Evolutionary conservation across 1,140 invertebrate genomes (phyloP).

Genomic region (Leptinotarsa defecta): DNA sequence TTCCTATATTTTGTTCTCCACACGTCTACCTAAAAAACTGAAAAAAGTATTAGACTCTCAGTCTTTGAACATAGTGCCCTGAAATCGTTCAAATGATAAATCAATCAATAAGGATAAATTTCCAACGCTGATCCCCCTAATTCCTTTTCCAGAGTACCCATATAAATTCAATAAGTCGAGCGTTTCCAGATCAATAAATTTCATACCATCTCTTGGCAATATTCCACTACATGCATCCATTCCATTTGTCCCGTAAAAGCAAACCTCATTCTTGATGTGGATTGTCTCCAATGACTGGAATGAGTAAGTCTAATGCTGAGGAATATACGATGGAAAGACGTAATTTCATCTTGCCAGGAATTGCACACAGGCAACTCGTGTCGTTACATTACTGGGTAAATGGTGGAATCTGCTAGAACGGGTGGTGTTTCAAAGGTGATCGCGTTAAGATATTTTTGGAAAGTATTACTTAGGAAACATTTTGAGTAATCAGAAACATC

Average conservation of each 20-base stretch:
- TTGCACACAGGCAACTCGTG: neutral
- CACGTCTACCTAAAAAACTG: too few relatives aligned
- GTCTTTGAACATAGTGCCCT: too few relatives aligned
- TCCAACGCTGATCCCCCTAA: too few relatives aligned
- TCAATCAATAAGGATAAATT: too few relatives aligned
- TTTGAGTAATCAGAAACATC: too few relatives aligned
- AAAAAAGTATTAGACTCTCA: too few relatives aligned
- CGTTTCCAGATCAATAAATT: neutral
- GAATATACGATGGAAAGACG: neutral
- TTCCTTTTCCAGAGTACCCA: neutral
- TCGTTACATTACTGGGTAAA: neutral
- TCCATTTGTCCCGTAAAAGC: conserved; percentile 2
- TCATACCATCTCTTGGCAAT: conserved; percentile 2
- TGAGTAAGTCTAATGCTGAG: neutral
- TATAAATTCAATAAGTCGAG: conserved; percentile 1
- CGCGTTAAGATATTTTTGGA: too few relatives aligned
- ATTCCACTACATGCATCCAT: conserved; percentile 8
- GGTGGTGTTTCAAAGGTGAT: too few relatives aligned
- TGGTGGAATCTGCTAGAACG: neutral
- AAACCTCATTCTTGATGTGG: conserved; percentile 4
- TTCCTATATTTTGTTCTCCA: too few relatives aligned
- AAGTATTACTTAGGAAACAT: too few relatives aligned
- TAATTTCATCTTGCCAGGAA: neutral
- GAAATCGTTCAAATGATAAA: too few relatives aligned
- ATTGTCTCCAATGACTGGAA: conserved; percentile 8